Evolutionary conservation across 2,113 vertebrate genomes (phyloP).

Genomic region (Pagrus major): DNA sequence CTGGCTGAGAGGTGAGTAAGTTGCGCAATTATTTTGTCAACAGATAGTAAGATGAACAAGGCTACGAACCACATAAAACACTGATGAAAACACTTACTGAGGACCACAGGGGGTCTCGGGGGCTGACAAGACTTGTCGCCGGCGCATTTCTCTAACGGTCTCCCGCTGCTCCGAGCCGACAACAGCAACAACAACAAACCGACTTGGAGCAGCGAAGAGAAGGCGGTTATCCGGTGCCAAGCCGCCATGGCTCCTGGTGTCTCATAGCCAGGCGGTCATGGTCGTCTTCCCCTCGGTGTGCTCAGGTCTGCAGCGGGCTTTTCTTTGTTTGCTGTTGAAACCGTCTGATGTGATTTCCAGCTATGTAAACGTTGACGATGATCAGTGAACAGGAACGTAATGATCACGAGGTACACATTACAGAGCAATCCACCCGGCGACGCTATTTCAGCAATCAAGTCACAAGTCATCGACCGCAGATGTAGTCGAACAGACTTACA

Average conservation of each 20-base stretch:
- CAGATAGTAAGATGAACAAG: not conserved
- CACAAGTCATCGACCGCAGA: slow-evolving; percentile 45
- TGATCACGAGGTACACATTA: slow-evolving; percentile 57
- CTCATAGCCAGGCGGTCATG: slow-evolving; percentile 64
- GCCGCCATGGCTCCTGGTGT: slow-evolving; percentile 74
- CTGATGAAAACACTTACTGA: slow-evolving; percentile 76
- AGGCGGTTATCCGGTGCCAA: slow-evolving; percentile 48
- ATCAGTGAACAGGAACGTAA: not conserved
- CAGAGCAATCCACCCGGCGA: slow-evolving; percentile 22
- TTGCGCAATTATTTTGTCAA: slow-evolving; percentile 15
- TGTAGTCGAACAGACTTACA: not conserved
- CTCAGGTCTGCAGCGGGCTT: not conserved
- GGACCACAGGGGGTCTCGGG: slow-evolving; percentile 81
- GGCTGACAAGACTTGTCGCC: slow-evolving; percentile 35
- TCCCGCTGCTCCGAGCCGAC: slow-evolving; percentile 49
- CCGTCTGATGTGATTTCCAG: not conserved
- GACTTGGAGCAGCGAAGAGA: slow-evolving; percentile 53
- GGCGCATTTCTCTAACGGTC: slow-evolving; percentile 62
- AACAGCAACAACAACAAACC: slow-evolving; percentile 69
- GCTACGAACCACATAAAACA: not conserved
- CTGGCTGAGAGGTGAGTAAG: not conserved
- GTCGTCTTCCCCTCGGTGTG: not conserved
- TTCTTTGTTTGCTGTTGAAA: not conserved
- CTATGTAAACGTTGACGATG: not conserved
- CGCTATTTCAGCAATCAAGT: not conserved